Base-by-base conservation (phyloP, 2,888 invertebrate genomes). In the Poecilobothrus nobilitatus region DNA sequence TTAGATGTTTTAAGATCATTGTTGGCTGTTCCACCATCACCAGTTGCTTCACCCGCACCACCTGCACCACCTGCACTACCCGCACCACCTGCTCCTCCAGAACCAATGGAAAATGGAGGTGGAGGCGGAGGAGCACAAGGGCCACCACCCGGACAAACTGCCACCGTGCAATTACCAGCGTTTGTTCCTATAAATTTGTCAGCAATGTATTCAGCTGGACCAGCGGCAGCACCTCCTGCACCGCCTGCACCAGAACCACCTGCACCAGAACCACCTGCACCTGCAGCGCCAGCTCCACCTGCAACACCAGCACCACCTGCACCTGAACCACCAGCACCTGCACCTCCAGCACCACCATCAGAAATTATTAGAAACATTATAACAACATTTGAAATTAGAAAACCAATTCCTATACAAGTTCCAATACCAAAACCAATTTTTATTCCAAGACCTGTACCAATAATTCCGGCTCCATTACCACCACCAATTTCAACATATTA, bases 131-230 rank as follows among this genome's bases (percentile, higher is more conserved):
- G 61, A 1, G 20, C 3, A 61, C 61, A n/a, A 61, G 20, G 20
- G 8, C n/a, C 27, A 27, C 27, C 27, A 27, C 27, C 27, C 27
- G 27, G 27, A 27, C 27, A 27, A 0, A 79, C 81, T 1, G 61
- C 61, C 9, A 79, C 80, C 0, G 68, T 80, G 70, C 80, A 80
- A 34, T 20, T 66, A 37, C 66, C 44, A 10, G 80, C 80, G 64
- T 77, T 80, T 70, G 81, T 80, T 33, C 80, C 80, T 67, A 80
- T 80, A 27, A 80, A 81, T 71, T 69, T 80, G 21, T 78, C 80
- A 1, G 81, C 80, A 18, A 81, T 81, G 81, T 81, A 76, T 66
- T 53, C 53, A 4, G 53, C 53, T 53, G 53, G 12, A 63, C 63
- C 44, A 12, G 21, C 37, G 27, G 22, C 63, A 8, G 22, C 63